phyloP scores from a whole-genome alignment of 2,888 invertebrate species.

The Metellina segmentata region DNA sequence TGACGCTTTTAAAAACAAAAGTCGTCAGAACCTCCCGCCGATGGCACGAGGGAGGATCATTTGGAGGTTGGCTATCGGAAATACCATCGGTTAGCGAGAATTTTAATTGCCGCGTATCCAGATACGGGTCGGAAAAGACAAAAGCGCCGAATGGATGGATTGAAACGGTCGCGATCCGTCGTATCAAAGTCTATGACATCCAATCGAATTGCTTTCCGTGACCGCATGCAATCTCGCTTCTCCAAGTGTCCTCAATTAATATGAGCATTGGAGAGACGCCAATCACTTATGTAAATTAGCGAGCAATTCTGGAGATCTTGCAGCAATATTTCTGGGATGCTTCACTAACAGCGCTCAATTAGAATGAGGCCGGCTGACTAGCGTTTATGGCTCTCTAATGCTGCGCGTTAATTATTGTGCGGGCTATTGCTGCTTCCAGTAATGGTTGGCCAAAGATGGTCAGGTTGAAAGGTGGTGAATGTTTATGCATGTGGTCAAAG shows the following conservation, averaged over 20 bases:
- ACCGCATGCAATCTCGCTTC: slow-evolving; percentile 12
- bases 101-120: neutral
- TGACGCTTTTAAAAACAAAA: neutral
- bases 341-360: neutral
- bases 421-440: too few species aligned
- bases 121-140: neutral
- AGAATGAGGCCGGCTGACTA: neutral
- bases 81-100: slow-evolving; percentile 9
- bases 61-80: neutral
- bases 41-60: neutral
- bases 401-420: neutral
- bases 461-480: too few species aligned
- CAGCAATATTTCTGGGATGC: slow-evolving; percentile 24
- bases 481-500: too few species aligned
- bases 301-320: neutral
- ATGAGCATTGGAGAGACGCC: slow-evolving; percentile 22
- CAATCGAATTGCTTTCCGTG: slow-evolving; percentile 35
- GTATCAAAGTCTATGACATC: slow-evolving; percentile 27
- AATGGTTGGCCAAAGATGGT: too few species aligned
- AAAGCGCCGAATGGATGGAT: neutral
- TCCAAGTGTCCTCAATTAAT: slow-evolving; percentile 23
- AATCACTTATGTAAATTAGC: slow-evolving; percentile 48
- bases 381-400: neutral
- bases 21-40: neutral
- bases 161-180: neutral